A percentile compares a stretch with the other conserved stretches of the same genome.
Conservation (phyloP, 2,888 invertebrate species). For the Aleiodes leptofemur region DNA sequence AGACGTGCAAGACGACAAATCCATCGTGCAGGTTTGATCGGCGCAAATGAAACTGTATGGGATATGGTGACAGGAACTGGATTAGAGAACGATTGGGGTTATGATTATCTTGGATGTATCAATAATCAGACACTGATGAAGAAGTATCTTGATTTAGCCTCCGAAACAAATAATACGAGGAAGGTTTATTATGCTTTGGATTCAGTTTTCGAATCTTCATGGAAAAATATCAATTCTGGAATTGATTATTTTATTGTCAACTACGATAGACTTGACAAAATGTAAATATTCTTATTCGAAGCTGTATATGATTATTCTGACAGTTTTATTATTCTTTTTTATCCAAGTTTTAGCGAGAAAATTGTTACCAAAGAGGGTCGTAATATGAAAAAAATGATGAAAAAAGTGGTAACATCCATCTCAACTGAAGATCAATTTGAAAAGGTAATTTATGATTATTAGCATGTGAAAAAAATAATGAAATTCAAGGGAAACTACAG, state of each 20-base stretch:
- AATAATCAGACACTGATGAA: conserved; percentile 42
- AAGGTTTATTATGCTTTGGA: conserved; percentile 10
- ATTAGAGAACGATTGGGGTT: not conserved
- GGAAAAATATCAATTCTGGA: conserved; percentile 37
- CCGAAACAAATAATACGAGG: conserved; percentile 30
- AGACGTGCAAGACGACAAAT: conserved; percentile 5
- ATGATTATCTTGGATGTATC: conserved; percentile 33
- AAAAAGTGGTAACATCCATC: too few species aligned
- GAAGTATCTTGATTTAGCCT: conserved; percentile 31
- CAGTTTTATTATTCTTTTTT: too few species aligned
- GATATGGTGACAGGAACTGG: conserved; percentile 31
- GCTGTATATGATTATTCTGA: too few species aligned
- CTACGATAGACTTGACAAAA: conserved; percentile 31
- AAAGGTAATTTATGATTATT: too few species aligned
- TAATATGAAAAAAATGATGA: too few species aligned
- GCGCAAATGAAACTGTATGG: conserved; percentile 39
- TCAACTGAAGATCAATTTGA: too few species aligned
- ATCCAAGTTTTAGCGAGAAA: too few species aligned
- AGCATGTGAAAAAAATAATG: too few species aligned
- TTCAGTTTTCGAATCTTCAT: conserved; percentile 25
- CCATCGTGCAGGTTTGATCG: conserved; percentile 30
- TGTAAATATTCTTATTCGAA: conserved; percentile 18
- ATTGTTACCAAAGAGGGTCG: too few species aligned
- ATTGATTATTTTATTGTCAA: conserved; percentile 42
- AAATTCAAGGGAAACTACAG: too few species aligned